Conservation (phyloP, 92 coral and sea anemone species). For the Muricea muricata region DNA sequence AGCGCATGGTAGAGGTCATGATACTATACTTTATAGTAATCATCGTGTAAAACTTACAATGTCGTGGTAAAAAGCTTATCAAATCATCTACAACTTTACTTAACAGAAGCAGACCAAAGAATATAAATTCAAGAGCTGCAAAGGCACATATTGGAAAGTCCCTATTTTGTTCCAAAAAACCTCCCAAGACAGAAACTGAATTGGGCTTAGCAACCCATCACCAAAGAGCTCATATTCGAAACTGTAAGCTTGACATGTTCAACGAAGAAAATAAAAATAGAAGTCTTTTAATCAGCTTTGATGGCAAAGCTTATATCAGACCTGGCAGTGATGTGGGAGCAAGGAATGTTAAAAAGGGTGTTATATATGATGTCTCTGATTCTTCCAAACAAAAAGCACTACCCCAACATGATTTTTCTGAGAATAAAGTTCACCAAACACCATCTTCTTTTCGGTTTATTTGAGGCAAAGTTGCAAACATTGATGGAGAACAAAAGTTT, state of each 20-base stretch:
- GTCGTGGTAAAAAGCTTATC: slow-evolving; percentile 57
- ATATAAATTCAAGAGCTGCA: slow-evolving; percentile 49
- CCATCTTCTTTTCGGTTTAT: slow-evolving; percentile 49
- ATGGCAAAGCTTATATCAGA: no score
- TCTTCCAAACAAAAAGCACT: no score
- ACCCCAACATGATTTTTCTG: no score
- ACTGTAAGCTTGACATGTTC: slow-evolving; percentile 20
- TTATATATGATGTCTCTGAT: no score
- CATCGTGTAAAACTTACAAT: background rate
- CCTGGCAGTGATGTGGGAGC: no score
- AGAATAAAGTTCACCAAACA: no score
- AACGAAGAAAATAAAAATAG: no score
- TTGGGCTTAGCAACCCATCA: background rate
- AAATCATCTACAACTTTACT: slow-evolving; percentile 60
- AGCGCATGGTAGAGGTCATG: background rate
- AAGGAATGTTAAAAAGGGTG: no score
- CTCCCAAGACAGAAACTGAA: slow-evolving; percentile 48
- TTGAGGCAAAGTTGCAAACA: slow-evolving; percentile 24
- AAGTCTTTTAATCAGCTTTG: no score
- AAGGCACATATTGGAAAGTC: slow-evolving; percentile 36
- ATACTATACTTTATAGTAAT: background rate
- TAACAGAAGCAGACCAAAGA: slow-evolving; percentile 34
- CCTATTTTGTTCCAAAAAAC: slow-evolving; percentile 51
- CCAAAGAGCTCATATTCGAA: slow-evolving; percentile 28
- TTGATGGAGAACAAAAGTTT: slow-evolving; percentile 43